Evolutionary conservation across 2,888 invertebrate species (phyloP).

Genomic region (Anthophora plumipes): DNA sequence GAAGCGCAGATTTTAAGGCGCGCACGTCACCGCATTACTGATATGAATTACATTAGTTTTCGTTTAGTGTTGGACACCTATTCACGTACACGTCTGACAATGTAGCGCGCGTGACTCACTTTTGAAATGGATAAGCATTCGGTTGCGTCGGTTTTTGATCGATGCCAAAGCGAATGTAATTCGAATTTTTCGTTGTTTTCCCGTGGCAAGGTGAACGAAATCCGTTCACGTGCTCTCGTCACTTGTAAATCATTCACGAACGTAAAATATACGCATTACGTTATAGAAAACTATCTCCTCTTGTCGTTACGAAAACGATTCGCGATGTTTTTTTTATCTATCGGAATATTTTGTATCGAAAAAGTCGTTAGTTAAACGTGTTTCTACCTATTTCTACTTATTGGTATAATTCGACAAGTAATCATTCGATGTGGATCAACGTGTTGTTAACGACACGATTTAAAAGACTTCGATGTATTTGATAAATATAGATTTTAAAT

Average conservation of each 20-base stretch:
- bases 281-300: too few relatives aligned
- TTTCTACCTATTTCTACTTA: constrained; percentile 6
- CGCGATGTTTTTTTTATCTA: not conserved
- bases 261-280: not conserved
- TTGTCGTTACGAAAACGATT: not conserved
- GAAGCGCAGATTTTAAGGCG: not conserved
- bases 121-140: constrained; percentile 8
- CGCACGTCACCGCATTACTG: constrained; percentile 17
- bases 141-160: not conserved
- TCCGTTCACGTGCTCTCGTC: not conserved
- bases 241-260: not conserved
- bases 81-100: not conserved
- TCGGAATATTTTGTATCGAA: not conserved
- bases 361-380: not conserved
- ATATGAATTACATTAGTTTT: not conserved
- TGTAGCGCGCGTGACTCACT: constrained; percentile 9
- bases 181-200: not conserved
- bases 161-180: not conserved
- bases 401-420: not conserved
- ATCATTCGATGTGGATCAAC: not conserved
- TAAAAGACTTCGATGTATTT: not conserved
- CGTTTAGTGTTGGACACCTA: not conserved
- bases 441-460: not conserved
- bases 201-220: not conserved
- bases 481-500: constrained; percentile 3